A percentile compares a stretch with the other conserved stretches of the same genome.
These are phyloP conservation scores for Onthophagus sagittarius DNA, from an alignment of 2,888 invertebrate genomes.

Conservation along the genomic window DNA sequence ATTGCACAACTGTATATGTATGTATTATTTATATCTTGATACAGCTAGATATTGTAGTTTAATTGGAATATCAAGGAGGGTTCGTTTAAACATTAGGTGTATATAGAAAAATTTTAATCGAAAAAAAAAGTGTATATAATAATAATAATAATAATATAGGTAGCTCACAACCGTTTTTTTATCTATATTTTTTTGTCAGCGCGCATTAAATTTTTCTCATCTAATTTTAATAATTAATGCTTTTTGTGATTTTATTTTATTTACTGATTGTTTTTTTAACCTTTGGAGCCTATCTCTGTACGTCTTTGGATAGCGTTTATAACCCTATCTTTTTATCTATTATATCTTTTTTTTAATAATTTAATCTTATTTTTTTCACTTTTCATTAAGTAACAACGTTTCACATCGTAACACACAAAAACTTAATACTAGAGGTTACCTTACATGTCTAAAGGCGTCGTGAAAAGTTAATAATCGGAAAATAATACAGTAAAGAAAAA, in stretches of 20 bases:
- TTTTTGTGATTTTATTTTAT: neutral
- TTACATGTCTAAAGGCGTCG: neutral
- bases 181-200: slow-evolving; percentile 37
- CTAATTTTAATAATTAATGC: too few species aligned
- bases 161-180: slow-evolving; percentile 45
- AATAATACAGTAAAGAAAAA: slow-evolving; percentile 31
- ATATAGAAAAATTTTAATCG: too few species aligned
- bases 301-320: neutral
- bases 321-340: slow-evolving; percentile 1
- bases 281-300: slow-evolving; percentile 1
- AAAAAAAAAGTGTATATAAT: too few species aligned
- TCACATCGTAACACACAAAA: slow-evolving; percentile 26
- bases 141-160: slow-evolving; percentile 32
- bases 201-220: too few species aligned
- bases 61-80: too few species aligned
- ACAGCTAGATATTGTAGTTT: too few species aligned
- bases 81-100: too few species aligned
- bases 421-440: slow-evolving; percentile 26
- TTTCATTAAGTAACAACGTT: slow-evolving; percentile 6
- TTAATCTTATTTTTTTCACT: neutral
- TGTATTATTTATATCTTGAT: too few species aligned
- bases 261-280: slow-evolving; percentile 36
- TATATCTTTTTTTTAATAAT: slow-evolving; percentile 7
- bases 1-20: too few species aligned
- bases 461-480: neutral